A percentile compares a stretch with the other conserved stretches of the same genome.
These are phyloP conservation scores for Phaonia tiefii DNA, from an alignment of 2,888 invertebrate genomes.

Conservation along the genomic window DNA sequence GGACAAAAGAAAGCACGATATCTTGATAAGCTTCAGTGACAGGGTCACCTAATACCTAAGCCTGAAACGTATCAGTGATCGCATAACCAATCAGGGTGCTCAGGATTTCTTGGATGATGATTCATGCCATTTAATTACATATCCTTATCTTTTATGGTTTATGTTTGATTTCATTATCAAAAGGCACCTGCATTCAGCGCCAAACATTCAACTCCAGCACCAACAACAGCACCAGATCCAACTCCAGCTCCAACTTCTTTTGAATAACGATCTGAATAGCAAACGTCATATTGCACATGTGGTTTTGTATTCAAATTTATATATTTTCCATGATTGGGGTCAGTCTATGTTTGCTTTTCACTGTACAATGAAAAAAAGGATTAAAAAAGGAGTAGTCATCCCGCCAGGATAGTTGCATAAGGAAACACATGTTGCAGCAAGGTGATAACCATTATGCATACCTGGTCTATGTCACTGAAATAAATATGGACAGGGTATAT, in stretches of 20 bases:
- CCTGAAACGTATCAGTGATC: too few relatives aligned
- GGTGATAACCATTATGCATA: slow-evolving; percentile 43
- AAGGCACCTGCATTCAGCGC: too few relatives aligned
- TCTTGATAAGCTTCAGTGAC: too few relatives aligned
- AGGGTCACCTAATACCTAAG: too few relatives aligned
- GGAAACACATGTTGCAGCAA: slow-evolving; percentile 5
- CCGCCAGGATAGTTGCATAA: neutral
- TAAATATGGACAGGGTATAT: slow-evolving; percentile 57
- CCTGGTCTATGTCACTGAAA: slow-evolving; percentile 49
- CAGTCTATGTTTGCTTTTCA: slow-evolving; percentile 6
- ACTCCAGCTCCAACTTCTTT: neutral
- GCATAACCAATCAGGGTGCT: too few relatives aligned
- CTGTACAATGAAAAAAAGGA: neutral
- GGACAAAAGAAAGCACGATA: too few relatives aligned
- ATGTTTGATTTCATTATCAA: slow-evolving; percentile 9
- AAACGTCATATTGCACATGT: slow-evolving; percentile 60
- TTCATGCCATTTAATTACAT: too few relatives aligned
- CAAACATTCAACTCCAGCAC: slow-evolving; percentile 47
- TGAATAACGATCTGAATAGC: neutral
- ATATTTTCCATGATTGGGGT: slow-evolving; percentile 29
- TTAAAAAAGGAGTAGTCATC: neutral
- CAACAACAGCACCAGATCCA: too few relatives aligned
- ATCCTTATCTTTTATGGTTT: too few relatives aligned
- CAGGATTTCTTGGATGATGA: too few relatives aligned
- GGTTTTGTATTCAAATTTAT: slow-evolving; percentile 57